Base-by-base conservation (phyloP, 1,140 invertebrate species). In the Zaprionus inermis region DNA sequence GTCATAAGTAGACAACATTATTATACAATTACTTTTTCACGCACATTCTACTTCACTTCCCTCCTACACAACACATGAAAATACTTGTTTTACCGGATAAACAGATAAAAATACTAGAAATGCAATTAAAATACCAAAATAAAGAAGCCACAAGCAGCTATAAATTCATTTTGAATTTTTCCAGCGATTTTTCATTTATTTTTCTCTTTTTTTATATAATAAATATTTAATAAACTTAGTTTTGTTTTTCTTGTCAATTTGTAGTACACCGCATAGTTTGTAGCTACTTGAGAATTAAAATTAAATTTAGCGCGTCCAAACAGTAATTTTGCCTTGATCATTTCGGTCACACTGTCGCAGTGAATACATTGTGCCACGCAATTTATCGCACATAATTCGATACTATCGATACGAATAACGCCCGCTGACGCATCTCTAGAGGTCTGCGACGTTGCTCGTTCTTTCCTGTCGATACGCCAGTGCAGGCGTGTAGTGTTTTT, bases 401-500 rank as follows among this genome's bases (percentile, higher is more conserved):
- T 36, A 49, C 5, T 67, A 59, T 67, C 63, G 70, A 72, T 67
- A 59, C 10, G 16, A 20, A 5, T 0, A 34, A n/a, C 44, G 55
- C 11, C 14, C 5, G 51, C n/a, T 30, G 49, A 70, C 9, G 16
- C 65, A 61, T 56, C 58, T 56, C 67, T 58, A 74, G 36, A 51
- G 44, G 38, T 44, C 46, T 41, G 64, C 72, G 44, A 74, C 72
- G 36, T 74, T 58, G 58, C 63, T 68, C 92, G 92, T 91, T 93
- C 93, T 93, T 94, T 94, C 94, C 93, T 93, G 93, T 95, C 95
- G 95, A 95, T 82, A 95, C 95, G 96, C 96, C 96, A 96, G 96
- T 94, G 94, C 94, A 95, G 95, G 95, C 95, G 95, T 95, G 95
- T 95, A 94, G 95, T 96, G 93, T 94, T 94, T 95, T 94, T 93